A percentile compares a stretch with the other conserved stretches of the same genome.
Conservation (phyloP, 2,888 invertebrate genomes). For the Athalia circularis region DNA sequence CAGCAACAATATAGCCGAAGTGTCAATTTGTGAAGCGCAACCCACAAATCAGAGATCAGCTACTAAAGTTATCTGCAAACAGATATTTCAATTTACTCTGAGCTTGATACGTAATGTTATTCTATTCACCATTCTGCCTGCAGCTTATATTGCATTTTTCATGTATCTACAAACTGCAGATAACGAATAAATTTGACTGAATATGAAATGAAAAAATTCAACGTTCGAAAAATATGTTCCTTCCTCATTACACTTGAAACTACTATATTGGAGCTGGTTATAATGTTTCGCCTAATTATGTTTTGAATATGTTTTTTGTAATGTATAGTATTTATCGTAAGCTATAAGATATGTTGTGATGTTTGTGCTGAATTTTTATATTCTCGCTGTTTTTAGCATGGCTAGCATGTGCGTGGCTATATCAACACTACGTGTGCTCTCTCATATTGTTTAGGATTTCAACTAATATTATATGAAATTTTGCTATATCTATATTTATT, state of each 20-base stretch:
- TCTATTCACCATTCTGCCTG: slow-evolving; percentile 61
- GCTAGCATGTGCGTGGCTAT: slow-evolving; percentile 44
- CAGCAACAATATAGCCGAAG: slow-evolving; percentile 21
- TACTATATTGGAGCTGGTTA: slow-evolving; percentile 22
- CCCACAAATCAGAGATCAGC: not conserved
- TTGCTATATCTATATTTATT: slow-evolving; percentile 5
- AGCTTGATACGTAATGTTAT: slow-evolving; percentile 58
- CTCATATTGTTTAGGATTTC: slow-evolving; percentile 2
- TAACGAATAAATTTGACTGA: slow-evolving; percentile 3
- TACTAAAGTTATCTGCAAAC: slow-evolving; percentile 6
- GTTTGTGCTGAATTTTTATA: slow-evolving; percentile 35
- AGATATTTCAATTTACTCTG: slow-evolving; percentile 43
- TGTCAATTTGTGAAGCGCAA: slow-evolving; percentile 3
- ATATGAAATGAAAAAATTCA: not conserved
- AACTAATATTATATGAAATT: not conserved
- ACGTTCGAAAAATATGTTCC: not conserved
- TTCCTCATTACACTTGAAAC: not conserved
- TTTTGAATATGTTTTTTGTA: slow-evolving; percentile 29
- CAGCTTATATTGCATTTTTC: slow-evolving; percentile 59
- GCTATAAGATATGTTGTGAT: slow-evolving; percentile 33
- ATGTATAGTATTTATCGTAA: slow-evolving; percentile 22
- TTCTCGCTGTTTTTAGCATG: slow-evolving; percentile 35
- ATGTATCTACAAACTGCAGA: slow-evolving; percentile 54
- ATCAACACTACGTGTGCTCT: slow-evolving; percentile 33
- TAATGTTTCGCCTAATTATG: slow-evolving; percentile 23